Conservation (phyloP, 2,113 vertebrate genomes). For the Ameiurus melas region DNA sequence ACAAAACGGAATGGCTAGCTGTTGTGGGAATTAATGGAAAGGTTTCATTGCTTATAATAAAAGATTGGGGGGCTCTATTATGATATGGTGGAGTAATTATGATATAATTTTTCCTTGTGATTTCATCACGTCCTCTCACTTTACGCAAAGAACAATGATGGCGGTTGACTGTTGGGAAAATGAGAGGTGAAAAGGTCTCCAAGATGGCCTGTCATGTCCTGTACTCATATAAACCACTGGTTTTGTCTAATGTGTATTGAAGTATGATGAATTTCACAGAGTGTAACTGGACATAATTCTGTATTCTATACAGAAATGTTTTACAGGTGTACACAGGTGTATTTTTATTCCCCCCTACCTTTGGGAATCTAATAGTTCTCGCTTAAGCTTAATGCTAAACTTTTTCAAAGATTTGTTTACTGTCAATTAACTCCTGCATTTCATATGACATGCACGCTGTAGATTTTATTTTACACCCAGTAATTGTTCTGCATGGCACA, state of each 20-base stretch:
- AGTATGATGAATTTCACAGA: not conserved
- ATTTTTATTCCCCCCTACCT: not conserved
- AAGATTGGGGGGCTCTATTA: constrained; percentile 24
- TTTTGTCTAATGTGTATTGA: not conserved
- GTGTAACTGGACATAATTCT: not conserved
- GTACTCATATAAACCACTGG: not conserved
- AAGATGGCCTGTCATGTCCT: not conserved
- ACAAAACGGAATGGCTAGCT: constrained; percentile 29
- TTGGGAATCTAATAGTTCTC: not conserved
- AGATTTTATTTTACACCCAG: not conserved
- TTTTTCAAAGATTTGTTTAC: not conserved
- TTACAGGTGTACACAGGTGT: not conserved
- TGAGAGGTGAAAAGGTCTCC: constrained; percentile 36
- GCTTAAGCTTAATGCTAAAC: not conserved
- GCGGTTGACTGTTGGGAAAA: constrained; percentile 13
- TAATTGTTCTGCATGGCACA: not conserved
- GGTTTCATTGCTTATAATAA: constrained; percentile 29
- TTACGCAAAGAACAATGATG: constrained; percentile 39
- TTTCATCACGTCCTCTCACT: constrained; percentile 47
- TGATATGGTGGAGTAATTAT: constrained; percentile 48
- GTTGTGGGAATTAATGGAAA: constrained; percentile 40
- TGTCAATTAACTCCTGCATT: not conserved
- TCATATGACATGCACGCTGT: not conserved
- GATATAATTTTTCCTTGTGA: constrained; percentile 54
- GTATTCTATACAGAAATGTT: not conserved